Evolutionary conservation across 2,888 invertebrate species (phyloP).

Genomic region (Cacoxenus indagator): DNA sequence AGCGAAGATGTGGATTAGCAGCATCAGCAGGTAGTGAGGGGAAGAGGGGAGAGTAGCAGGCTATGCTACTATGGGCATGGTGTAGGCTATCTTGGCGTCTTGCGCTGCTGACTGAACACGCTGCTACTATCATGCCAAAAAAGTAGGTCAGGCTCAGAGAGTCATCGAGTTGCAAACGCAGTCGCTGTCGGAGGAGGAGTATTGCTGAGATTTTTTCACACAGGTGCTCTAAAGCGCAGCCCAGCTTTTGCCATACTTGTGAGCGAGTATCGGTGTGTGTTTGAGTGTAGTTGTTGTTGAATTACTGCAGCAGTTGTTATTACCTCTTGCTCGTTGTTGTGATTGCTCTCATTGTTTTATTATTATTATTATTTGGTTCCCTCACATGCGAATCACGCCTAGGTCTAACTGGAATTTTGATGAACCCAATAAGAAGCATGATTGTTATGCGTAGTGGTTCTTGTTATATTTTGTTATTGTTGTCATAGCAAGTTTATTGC

Average conservation of each 20-base stretch:
- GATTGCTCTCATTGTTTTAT: background rate
- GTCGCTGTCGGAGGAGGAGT: too few relatives aligned
- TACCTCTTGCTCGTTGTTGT: background rate
- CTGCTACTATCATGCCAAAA: conserved; percentile 15
- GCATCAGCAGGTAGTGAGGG: too few relatives aligned
- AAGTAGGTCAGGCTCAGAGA: conserved; percentile 54
- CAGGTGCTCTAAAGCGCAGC: conserved; percentile 27
- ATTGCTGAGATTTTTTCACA: conserved; percentile 32
- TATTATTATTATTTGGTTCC: background rate
- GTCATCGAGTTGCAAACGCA: conserved; percentile 33
- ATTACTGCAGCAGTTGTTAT: background rate
- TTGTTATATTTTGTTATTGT: background rate
- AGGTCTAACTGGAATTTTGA: conserved; percentile 22
- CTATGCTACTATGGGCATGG: too few relatives aligned
- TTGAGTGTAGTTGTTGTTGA: background rate
- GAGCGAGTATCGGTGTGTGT: background rate
- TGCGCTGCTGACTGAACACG: background rate
- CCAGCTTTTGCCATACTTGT: conserved; percentile 18
- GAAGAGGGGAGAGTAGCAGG: background rate
- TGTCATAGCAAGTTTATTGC: conserved; percentile 53
- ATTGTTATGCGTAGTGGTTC: conserved; percentile 4
- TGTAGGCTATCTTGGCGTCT: background rate
- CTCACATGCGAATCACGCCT: background rate
- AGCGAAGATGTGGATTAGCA: too few relatives aligned
- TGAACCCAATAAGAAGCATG: conserved; percentile 16